Evolutionary conservation across 2,888 invertebrate genomes (phyloP).

Genomic region (Tenthredo distinguenda): DNA sequence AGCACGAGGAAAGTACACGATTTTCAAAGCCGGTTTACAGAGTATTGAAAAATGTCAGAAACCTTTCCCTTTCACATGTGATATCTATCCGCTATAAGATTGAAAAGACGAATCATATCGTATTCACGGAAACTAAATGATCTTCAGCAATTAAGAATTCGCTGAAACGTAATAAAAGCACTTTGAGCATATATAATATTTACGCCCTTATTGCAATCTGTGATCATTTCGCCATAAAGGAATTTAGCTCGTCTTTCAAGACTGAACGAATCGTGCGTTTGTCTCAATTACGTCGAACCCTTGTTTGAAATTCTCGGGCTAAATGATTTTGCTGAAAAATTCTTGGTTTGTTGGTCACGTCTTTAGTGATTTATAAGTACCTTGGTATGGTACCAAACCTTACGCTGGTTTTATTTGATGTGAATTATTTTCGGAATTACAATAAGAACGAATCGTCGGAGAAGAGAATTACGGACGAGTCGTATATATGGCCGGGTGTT

Average conservation of each 20-base stretch:
- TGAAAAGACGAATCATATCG: no score
- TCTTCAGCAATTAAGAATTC: no score
- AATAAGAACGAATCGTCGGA: constrained; percentile 32
- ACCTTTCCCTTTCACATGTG: neutral
- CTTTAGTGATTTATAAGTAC: neutral
- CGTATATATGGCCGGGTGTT: neutral
- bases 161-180: no score
- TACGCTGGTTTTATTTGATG: neutral
- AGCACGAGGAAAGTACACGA: neutral
- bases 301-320: neutral
- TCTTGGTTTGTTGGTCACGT: neutral
- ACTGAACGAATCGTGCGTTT: no score
- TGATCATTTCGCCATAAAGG: no score
- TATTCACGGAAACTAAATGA: no score
- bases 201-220: no score
- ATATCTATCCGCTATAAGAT: neutral
- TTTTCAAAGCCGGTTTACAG: neutral
- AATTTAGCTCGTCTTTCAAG: no score
- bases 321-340: neutral
- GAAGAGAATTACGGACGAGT: constrained; percentile 24
- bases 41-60: neutral
- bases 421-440: neutral
- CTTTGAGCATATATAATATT: no score
- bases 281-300: neutral
- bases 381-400: no score